A percentile compares a stretch with the other conserved stretches of the same genome.
These are phyloP conservation scores for Procavia capensis DNA, from an alignment of 2,113 vertebrate genomes.

Conservation along the genomic window DNA sequence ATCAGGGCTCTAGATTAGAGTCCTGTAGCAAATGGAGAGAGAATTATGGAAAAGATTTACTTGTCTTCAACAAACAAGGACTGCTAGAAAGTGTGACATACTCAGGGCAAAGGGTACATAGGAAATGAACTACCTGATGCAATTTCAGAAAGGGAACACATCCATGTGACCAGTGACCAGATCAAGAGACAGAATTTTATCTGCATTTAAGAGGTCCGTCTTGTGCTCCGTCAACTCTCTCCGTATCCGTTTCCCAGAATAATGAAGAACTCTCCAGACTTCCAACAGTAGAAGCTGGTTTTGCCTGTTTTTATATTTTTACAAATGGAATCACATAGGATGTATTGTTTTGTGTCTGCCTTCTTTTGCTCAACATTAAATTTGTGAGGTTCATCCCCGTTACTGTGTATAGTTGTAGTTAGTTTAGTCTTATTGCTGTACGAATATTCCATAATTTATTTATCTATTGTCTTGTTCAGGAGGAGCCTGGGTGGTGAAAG, in stretches of 20 bases:
- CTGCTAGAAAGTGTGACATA: too few species aligned
- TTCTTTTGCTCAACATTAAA: too few species aligned
- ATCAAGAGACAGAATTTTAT: background rate
- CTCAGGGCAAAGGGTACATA: background rate
- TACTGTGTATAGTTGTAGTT: background rate
- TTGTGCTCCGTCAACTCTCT: background rate
- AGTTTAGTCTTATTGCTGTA: background rate
- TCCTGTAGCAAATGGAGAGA: background rate
- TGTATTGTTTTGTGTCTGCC: background rate
- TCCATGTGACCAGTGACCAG: too few species aligned
- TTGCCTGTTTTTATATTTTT: background rate
- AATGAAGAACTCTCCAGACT: background rate
- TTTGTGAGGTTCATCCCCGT: too few species aligned
- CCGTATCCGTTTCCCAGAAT: background rate
- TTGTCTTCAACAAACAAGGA: background rate
- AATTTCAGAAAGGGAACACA: background rate
- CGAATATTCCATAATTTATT: background rate
- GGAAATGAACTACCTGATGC: rapidly evolving
- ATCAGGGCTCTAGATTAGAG: background rate
- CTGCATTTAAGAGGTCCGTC: background rate
- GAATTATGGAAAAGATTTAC: background rate
- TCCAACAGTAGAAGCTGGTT: background rate
- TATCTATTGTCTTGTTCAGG: background rate
- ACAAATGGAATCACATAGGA: background rate
- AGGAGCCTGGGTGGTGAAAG: too few species aligned